Conservation (phyloP, 2,888 invertebrate species). For the Dendrolimus pini region DNA sequence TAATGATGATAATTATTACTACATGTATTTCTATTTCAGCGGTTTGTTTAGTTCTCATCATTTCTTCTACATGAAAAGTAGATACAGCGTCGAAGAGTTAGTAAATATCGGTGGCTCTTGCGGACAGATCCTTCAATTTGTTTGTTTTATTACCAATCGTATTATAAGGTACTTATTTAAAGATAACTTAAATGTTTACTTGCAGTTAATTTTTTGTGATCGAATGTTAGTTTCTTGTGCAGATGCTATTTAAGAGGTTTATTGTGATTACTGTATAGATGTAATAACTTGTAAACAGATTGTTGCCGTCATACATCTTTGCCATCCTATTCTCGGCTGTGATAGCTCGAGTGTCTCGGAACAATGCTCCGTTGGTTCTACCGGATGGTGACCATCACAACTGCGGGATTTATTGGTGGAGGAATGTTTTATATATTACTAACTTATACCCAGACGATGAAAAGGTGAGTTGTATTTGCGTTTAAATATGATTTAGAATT, state of each 20-base stretch:
- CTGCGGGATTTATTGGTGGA: constrained; percentile 79
- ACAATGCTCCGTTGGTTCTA: constrained; percentile 52
- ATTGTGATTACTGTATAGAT: too few relatives aligned
- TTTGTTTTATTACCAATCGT: constrained; percentile 71
- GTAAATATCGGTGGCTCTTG: constrained; percentile 58
- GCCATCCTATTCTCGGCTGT: constrained; percentile 71
- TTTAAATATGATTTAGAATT: neutral
- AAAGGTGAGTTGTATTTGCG: constrained; percentile 58
- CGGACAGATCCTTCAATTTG: constrained; percentile 66
- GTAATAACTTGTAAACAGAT: constrained; percentile 23
- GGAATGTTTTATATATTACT: constrained; percentile 79
- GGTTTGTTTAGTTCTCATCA: constrained; percentile 78
- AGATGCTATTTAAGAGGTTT: neutral
- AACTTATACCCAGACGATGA: constrained; percentile 76
- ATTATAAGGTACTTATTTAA: constrained; percentile 67
- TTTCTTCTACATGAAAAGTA: constrained; percentile 75
- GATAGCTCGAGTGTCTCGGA: constrained; percentile 29
- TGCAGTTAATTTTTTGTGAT: too few relatives aligned
- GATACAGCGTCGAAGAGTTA: constrained; percentile 60
- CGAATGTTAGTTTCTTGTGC: constrained; percentile 42
- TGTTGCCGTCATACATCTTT: constrained; percentile 78
- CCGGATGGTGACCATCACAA: constrained; percentile 74
- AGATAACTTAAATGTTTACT: too few relatives aligned
- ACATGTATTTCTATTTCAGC: constrained; percentile 40
- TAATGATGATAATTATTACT: too few relatives aligned